Conservation (phyloP, 2,113 vertebrate genomes). For the Narcine bancroftii region DNA sequence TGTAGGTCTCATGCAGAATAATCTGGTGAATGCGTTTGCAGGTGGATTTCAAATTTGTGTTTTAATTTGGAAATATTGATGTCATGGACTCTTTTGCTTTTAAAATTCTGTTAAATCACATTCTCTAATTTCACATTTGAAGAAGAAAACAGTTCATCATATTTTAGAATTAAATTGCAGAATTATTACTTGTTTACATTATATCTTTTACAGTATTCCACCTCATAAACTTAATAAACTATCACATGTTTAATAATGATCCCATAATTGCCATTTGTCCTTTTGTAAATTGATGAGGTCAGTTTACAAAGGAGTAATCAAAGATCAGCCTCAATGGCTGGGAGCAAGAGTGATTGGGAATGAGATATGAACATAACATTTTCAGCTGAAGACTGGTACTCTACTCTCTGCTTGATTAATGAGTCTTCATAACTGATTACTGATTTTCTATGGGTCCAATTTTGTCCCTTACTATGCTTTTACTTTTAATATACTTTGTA, state of each 20-base stretch:
- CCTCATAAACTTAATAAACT: not conserved
- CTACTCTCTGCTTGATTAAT: no score
- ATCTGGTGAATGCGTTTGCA: not conserved
- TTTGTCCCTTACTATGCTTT: no score
- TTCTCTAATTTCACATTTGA: not conserved
- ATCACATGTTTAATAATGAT: not conserved
- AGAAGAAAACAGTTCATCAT: not conserved
- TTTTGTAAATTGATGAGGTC: not conserved
- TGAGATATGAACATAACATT: no score
- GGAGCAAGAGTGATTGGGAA: no score
- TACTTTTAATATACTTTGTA: no score
- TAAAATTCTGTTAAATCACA: not conserved
- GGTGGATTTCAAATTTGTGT: not conserved
- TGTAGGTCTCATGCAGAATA: not conserved
- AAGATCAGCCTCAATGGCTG: no score
- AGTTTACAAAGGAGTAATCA: no score
- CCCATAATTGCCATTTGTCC: not conserved
- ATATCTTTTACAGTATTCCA: not conserved
- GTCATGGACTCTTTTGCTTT: not conserved
- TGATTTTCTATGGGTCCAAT: no score
- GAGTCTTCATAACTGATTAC: no score
- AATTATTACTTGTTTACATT: not conserved
- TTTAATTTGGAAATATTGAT: not conserved
- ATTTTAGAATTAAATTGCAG: not conserved
- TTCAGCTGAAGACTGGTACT: no score